phyloP scores from a whole-genome alignment of 1,140 invertebrate species.

The Cyrtorhinus lividipennis region DNA sequence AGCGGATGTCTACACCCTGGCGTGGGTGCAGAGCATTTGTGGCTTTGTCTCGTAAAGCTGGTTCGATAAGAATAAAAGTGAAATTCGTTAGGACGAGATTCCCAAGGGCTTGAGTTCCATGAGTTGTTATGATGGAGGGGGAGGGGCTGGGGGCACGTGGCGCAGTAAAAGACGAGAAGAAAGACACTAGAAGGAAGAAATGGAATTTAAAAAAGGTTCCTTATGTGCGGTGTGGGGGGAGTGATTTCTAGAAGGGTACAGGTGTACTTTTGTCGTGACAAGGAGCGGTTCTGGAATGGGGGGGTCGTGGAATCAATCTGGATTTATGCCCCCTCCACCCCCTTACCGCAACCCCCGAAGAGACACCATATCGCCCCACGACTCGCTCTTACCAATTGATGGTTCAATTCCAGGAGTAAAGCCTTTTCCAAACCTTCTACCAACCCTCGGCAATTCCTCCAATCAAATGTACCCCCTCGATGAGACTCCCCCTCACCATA shows the following conservation, averaged over 20 bases:
- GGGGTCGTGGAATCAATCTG: slow-evolving; percentile 19
- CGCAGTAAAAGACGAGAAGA: too few species aligned
- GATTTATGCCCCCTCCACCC: slow-evolving; percentile 1
- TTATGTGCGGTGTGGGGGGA: neutral
- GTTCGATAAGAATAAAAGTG: too few species aligned
- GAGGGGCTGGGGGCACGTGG: too few species aligned
- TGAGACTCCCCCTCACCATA: neutral
- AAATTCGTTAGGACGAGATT: too few species aligned
- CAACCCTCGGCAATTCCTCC: slow-evolving; percentile 4
- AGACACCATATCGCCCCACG: too few species aligned
- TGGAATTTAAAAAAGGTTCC: neutral
- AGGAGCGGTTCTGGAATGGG: slow-evolving; percentile 1
- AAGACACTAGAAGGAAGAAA: neutral
- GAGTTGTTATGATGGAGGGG: too few species aligned
- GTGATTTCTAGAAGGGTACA: slow-evolving; percentile 5
- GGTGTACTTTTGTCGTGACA: slow-evolving; percentile 13
- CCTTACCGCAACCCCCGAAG: too few species aligned
- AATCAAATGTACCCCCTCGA: slow-evolving; percentile 3
- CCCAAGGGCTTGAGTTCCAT: too few species aligned
- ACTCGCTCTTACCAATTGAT: slow-evolving; percentile 15
- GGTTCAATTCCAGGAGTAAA: slow-evolving; percentile 9
- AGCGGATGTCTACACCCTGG: too few species aligned
- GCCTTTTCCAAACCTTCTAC: neutral
- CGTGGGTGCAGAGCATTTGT: too few species aligned
- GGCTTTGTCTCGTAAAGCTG: too few species aligned